phyloP scores from a whole-genome alignment of 2,888 invertebrate species.

The Gastracanthus pulcherrimus region DNA sequence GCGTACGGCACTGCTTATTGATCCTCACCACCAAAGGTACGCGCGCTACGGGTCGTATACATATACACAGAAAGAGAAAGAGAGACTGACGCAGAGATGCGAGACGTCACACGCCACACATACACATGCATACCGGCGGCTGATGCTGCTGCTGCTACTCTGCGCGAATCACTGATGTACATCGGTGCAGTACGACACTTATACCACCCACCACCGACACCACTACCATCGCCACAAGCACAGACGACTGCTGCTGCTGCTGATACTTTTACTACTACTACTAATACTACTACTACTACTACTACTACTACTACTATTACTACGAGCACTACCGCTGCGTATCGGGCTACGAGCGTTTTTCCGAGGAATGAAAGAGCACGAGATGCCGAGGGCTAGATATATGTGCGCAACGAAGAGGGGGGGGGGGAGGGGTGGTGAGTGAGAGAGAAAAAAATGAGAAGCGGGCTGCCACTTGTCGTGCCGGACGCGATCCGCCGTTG shows the following conservation, averaged over 20 bases:
- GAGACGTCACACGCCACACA: conserved; percentile 23
- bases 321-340: no score
- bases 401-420: no score
- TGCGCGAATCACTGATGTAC: not conserved
- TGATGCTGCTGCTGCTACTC: not conserved
- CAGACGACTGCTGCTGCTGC: no score
- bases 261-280: no score
- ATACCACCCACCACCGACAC: no score
- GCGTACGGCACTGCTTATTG: conserved; percentile 76
- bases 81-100: conserved; percentile 8
- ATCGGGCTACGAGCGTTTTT: not conserved
- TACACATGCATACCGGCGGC: not conserved
- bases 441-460: not conserved
- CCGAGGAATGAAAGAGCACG: not conserved
- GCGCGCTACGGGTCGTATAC: no score
- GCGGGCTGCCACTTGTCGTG: not conserved
- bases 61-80: not conserved
- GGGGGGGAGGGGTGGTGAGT: conserved; percentile 4
- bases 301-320: no score
- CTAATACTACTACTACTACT: no score
- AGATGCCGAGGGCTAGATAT: no score
- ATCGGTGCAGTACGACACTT: no score
- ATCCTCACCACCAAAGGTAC: conserved; percentile 76
- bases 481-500: not conserved
- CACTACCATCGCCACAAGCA: no score